phyloP scores from a whole-genome alignment of 2,113 vertebrate species.

The Colius striatus region DNA sequence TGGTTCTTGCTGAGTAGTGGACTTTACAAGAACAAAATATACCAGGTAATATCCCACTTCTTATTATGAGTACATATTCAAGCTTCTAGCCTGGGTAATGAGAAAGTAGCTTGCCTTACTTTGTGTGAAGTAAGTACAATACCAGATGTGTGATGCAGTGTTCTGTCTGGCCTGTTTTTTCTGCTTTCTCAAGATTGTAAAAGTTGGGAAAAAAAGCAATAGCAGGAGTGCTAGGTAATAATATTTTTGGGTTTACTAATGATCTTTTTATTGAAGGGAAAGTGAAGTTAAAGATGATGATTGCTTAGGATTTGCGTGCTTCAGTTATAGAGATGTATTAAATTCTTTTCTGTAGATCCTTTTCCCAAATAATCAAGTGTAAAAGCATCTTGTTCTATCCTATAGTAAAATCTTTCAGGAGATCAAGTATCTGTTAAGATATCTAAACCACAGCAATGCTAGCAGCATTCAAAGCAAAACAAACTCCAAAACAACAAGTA shows the following conservation, averaged over 20 bases:
- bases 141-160: neutral
- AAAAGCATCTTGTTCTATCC: neutral
- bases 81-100: neutral
- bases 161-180: neutral
- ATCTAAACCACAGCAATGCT: neutral
- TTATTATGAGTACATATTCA: neutral
- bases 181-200: neutral
- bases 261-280: neutral
- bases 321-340: neutral
- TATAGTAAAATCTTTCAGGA: neutral
- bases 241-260: neutral
- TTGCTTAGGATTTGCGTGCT: neutral
- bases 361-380: neutral
- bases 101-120: neutral
- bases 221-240: neutral
- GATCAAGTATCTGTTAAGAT: neutral
- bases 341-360: neutral
- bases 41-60: neutral
- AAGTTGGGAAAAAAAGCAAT: neutral
- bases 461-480: neutral
- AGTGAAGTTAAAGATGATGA: neutral
- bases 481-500: neutral
- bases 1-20: neutral
- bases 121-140: neutral
- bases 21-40: neutral